phyloP scores from a whole-genome alignment of 2,113 vertebrate genomes.

The Pelecanoides urinatrix region DNA sequence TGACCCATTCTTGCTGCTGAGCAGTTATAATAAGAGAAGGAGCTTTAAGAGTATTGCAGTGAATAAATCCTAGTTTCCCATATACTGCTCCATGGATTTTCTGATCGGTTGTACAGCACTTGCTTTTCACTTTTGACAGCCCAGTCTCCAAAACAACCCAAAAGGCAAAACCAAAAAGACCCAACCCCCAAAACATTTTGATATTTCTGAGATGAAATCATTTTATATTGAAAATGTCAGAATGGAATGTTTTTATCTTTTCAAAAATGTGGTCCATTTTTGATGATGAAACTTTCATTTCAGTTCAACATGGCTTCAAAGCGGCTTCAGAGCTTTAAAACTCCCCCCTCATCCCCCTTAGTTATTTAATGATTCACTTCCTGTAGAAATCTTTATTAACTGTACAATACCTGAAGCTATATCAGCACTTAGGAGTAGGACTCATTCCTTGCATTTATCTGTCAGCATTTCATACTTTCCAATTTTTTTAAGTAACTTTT shows the following conservation, averaged over 20 bases:
- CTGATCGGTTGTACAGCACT: neutral
- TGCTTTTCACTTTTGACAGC: neutral
- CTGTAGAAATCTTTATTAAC: neutral
- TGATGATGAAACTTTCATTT: neutral
- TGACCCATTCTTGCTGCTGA: neutral
- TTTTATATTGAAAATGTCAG: neutral
- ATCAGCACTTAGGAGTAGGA: neutral
- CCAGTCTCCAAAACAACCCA: neutral
- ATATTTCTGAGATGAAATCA: neutral
- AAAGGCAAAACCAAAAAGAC: neutral
- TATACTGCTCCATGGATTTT: neutral
- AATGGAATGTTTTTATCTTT: neutral
- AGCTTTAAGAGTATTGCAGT: neutral
- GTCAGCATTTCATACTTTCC: neutral
- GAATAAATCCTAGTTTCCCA: neutral
- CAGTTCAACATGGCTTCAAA: neutral
- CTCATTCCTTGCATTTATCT: neutral
- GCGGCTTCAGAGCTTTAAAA: neutral
- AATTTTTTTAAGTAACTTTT: neutral
- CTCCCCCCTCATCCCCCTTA: too few species aligned
- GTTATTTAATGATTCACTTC: neutral
- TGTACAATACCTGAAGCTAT: neutral
- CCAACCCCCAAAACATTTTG: neutral
- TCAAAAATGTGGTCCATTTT: neutral
- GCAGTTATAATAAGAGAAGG: neutral